A percentile compares a stretch with the other conserved stretches of the same genome.
Evolutionary conservation across 2,888 invertebrate genomes (phyloP).

Genomic region (Synanthedon vespiformis): DNA sequence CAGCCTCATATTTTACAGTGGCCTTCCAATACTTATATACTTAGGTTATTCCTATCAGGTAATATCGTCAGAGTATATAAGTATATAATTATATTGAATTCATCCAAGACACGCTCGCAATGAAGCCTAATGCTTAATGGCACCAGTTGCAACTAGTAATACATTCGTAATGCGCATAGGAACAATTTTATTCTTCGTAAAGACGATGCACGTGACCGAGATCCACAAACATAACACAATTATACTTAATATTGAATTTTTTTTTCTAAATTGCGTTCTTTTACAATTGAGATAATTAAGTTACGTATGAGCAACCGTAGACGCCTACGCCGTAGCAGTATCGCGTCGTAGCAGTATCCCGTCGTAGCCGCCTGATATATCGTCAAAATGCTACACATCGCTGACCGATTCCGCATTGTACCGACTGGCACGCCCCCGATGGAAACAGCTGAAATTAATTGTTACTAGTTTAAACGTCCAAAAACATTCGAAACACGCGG

Average conservation of each 20-base stretch:
- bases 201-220: conserved; percentile 7
- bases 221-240: neutral
- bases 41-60: too few relatives aligned
- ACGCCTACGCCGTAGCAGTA: conserved; percentile 3
- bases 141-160: conserved; percentile 15
- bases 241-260: neutral
- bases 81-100: too few relatives aligned
- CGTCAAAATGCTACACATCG: conserved; percentile 40
- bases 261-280: neutral
- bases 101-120: neutral
- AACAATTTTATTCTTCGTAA: conserved; percentile 14
- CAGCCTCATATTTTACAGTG: too few relatives aligned
- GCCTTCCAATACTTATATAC: too few relatives aligned
- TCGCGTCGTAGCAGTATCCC: conserved; percentile 1
- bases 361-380: conserved; percentile 5
- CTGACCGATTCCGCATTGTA: conserved; percentile 30
- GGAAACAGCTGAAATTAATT: conserved; percentile 35
- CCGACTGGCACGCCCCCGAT: conserved; percentile 5
- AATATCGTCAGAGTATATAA: too few relatives aligned
- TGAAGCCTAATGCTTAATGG: conserved; percentile 6
- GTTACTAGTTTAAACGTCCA: conserved; percentile 12
- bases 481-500: too few relatives aligned
- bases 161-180: conserved; percentile 24
- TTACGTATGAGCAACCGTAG: conserved; percentile 7
- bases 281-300: conserved; percentile 4